A percentile compares a stretch with the other conserved stretches of the same genome.
phyloP scores from a whole-genome alignment of 2,797 vertebrate species.

The Australoheros facetus region DNA sequence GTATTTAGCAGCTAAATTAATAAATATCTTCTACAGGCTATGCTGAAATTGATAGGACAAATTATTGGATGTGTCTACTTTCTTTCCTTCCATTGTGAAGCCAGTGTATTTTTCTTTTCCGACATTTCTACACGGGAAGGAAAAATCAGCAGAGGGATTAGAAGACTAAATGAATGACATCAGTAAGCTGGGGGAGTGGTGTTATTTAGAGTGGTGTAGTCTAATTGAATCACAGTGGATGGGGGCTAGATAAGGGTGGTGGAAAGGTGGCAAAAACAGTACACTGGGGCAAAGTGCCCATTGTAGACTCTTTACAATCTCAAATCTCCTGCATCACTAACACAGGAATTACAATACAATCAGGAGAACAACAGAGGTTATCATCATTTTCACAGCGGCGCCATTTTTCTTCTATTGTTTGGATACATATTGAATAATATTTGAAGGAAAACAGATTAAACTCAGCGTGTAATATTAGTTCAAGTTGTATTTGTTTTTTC shows the following conservation, averaged over 20 bases:
- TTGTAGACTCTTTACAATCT: conserved; percentile 9
- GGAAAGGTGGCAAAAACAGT: neutral
- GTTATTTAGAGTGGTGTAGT: conserved; percentile 9
- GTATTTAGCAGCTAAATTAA: conserved; percentile 64
- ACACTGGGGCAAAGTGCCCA: neutral
- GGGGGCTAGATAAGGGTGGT: conserved; percentile 14
- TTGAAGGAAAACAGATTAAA: neutral
- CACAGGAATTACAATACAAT: conserved; percentile 3
- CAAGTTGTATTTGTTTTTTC: neutral
- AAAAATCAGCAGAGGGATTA: conserved; percentile 47
- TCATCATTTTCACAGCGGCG: neutral
- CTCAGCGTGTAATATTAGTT: neutral
- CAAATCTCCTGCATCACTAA: neutral
- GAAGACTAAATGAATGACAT: conserved; percentile 49
- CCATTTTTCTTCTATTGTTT: neutral
- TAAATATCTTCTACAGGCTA: conserved; percentile 57
- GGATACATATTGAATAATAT: neutral
- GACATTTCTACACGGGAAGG: conserved; percentile 30
- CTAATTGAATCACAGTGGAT: neutral
- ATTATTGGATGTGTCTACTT: conserved; percentile 60
- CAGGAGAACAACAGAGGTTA: conserved; percentile 9
- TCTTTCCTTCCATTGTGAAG: conserved; percentile 61
- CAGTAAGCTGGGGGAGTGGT: conserved; percentile 25
- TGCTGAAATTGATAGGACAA: conserved; percentile 65
- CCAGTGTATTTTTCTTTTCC: conserved; percentile 49